Evolutionary conservation across 2,113 vertebrate species (phyloP).

Genomic region (Capreolus pygargus): DNA sequence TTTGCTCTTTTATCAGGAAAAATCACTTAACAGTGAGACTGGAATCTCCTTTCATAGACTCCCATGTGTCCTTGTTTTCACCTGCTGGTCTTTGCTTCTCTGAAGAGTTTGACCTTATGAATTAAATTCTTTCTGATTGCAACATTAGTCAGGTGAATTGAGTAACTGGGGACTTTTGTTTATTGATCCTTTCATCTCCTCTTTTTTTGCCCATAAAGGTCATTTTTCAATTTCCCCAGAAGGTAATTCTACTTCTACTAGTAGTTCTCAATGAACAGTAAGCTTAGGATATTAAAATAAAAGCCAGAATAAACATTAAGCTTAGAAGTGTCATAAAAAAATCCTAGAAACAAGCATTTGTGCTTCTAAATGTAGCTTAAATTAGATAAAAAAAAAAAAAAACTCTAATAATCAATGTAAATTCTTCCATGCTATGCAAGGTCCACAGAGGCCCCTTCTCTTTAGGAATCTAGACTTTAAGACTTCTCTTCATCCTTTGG

Average conservation of each 20-base stretch:
- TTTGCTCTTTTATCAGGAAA: conserved; percentile 55
- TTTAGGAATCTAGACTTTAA: neutral
- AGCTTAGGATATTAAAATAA: neutral
- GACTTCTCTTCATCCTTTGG: neutral
- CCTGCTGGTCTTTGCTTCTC: conserved; percentile 41
- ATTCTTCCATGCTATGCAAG: neutral
- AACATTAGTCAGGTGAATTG: conserved; percentile 41
- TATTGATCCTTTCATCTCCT: conserved; percentile 54
- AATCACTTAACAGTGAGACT: conserved; percentile 37
- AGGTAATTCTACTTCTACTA: conserved; percentile 22
- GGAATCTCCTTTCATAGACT: conserved; percentile 38
- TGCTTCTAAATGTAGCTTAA: neutral
- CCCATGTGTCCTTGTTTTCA: conserved; percentile 3
- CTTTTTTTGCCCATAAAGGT: conserved; percentile 59
- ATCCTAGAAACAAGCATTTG: neutral
- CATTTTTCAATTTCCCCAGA: conserved; percentile 51
- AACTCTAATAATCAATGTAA: neutral
- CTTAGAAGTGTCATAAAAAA: neutral
- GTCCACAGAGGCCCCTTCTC: neutral
- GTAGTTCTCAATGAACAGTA: conserved; percentile 42
- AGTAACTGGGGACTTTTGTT: conserved; percentile 45
- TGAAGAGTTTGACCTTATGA: conserved; percentile 49
- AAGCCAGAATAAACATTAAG: conserved; percentile 34
- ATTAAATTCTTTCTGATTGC: conserved; percentile 56
- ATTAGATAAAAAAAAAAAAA: neutral